Percentiles rank a stretch among this genome's conserved stretches.
phyloP scores from a whole-genome alignment of 37 sponge, comb jelly and placozoan species.

The Dysidea cf. avara region DNA sequence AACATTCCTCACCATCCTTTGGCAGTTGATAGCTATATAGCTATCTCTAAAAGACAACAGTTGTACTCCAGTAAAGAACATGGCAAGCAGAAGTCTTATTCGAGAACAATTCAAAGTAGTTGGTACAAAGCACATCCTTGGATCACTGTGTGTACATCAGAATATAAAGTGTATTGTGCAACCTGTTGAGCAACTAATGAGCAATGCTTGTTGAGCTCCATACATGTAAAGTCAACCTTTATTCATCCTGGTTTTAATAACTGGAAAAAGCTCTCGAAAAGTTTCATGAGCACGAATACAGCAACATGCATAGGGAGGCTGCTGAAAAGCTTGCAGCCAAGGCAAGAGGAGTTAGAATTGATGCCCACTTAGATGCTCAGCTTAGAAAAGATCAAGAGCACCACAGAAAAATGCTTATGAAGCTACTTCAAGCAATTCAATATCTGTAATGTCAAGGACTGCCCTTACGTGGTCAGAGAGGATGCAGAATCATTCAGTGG shows the following conservation, averaged over 20 bases:
- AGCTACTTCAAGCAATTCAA: conserved; percentile 16
- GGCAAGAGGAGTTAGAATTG: no score
- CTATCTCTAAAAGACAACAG: conserved; percentile 10
- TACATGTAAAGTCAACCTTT: conserved; percentile 1
- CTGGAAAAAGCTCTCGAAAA: conserved; percentile 45
- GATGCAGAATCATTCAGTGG: conserved; percentile 21
- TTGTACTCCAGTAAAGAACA: conserved; percentile 9
- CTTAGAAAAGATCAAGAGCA: no score
- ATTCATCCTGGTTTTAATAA: conserved; percentile 32
- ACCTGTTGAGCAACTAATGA: conserved; percentile 25
- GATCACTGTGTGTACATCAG: conserved; percentile 46
- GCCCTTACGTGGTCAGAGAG: conserved; percentile 23
- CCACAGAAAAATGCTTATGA: conserved; percentile 1
- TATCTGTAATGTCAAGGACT: conserved; percentile 24
- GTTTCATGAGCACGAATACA: conserved; percentile 34
- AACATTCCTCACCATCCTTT: conserved; percentile 32
- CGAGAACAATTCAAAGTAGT: conserved; percentile 41
- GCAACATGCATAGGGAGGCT: conserved; percentile 20
- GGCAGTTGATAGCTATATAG: not conserved
- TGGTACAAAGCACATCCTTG: conserved; percentile 51
- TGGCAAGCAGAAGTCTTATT: conserved; percentile 31
- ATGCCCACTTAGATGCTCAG: no score
- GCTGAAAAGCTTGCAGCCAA: no score
- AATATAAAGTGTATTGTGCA: conserved; percentile 29
- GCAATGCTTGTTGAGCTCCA: conserved; percentile 13